phyloP scores from a whole-genome alignment of 2,113 vertebrate species.

The Pluvianellus socialis region DNA sequence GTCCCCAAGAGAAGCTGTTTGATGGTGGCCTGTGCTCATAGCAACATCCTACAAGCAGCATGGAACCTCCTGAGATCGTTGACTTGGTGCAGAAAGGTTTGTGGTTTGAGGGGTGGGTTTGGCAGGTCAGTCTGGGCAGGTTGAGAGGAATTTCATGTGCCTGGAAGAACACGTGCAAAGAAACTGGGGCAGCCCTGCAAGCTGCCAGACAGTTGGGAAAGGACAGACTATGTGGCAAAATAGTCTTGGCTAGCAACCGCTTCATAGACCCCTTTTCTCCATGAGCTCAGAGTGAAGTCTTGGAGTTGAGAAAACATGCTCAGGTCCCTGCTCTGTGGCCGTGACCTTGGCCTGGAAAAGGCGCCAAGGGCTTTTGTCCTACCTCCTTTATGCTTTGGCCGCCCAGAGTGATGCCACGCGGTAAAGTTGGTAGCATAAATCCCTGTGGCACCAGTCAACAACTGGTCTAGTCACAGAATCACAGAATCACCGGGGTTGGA shows the following conservation, averaged over 20 bases:
- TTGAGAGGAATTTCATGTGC: not conserved
- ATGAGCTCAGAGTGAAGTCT: not conserved
- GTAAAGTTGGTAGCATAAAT: not conserved
- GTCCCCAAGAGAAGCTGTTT: not conserved
- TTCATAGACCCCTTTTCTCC: not conserved
- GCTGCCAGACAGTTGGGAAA: fast-evolving
- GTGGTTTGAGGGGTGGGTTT: not conserved
- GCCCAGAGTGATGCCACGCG: not conserved
- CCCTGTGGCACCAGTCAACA: not conserved
- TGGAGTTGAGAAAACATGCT: not conserved
- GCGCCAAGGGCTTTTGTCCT: not conserved
- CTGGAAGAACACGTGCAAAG: not conserved
- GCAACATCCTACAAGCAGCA: not conserved
- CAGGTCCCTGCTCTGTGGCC: not conserved
- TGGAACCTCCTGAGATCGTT: not conserved
- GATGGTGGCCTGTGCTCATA: not conserved
- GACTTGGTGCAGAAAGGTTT: not conserved
- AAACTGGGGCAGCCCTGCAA: not conserved
- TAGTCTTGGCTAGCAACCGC: not conserved
- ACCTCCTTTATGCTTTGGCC: not conserved
- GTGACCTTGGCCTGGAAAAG: not conserved
- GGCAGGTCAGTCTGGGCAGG: not conserved
- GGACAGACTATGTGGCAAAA: not conserved
- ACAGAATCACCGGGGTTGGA: no score
- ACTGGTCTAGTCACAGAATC: not conserved